phyloP scores from a whole-genome alignment of 2,888 invertebrate genomes.

The Latrodectus elegans region DNA sequence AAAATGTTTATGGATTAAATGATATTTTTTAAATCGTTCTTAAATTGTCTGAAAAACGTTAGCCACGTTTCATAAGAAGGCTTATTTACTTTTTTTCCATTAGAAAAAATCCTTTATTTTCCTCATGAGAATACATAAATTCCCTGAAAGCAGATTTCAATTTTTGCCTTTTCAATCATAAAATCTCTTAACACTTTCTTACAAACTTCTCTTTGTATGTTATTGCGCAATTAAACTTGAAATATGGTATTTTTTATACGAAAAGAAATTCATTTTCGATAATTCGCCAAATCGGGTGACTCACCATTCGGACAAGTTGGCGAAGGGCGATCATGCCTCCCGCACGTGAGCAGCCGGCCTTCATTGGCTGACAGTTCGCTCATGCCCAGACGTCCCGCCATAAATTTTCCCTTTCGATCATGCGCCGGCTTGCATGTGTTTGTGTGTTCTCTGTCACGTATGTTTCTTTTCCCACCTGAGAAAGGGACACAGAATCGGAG shows the following conservation, averaged over 20 bases:
- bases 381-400: conserved; percentile 34
- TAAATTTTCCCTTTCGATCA: conserved; percentile 12
- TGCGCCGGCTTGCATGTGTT: conserved; percentile 31
- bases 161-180: too few relatives aligned
- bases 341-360: conserved; percentile 59
- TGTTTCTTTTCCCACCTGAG: too few relatives aligned
- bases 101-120: neutral
- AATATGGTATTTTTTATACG: neutral
- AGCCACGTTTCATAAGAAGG: neutral
- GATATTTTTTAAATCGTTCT: neutral
- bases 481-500: too few relatives aligned
- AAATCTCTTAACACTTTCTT: neutral
- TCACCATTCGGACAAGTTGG: conserved; percentile 23
- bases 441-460: conserved; percentile 56
- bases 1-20: too few relatives aligned
- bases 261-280: neutral
- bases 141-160: neutral
- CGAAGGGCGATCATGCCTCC: conserved; percentile 48
- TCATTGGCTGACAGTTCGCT: conserved; percentile 43
- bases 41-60: neutral
- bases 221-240: conserved; percentile 42
- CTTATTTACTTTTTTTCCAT: neutral
- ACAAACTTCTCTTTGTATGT: neutral
- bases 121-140: neutral
- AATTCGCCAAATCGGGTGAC: conserved; percentile 24